A percentile compares a stretch with the other conserved stretches of the same genome.
phyloP scores from a whole-genome alignment of 2,113 vertebrate genomes.

The Sciurus niger region DNA sequence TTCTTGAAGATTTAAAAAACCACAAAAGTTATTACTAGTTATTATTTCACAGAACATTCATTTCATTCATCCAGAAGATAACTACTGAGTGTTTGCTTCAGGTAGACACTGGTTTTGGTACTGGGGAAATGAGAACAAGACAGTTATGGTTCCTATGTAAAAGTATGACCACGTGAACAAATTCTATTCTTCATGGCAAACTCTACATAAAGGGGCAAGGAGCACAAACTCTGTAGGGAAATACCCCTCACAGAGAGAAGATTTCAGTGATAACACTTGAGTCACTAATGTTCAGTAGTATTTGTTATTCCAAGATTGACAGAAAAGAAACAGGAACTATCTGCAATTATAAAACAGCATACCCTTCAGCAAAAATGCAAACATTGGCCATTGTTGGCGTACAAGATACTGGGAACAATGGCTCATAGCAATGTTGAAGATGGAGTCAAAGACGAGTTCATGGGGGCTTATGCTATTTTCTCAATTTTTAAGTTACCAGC shows the following conservation, averaged over 20 bases:
- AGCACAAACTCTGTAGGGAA: background rate
- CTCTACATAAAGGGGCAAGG: background rate
- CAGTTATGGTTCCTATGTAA: background rate
- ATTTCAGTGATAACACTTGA: background rate
- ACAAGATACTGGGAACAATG: background rate
- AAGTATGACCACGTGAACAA: background rate
- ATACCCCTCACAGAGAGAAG: background rate
- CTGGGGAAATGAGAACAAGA: background rate
- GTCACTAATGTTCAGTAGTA: background rate
- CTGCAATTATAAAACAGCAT: background rate
- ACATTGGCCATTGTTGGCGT: background rate
- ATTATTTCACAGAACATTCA: background rate
- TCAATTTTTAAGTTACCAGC: constrained; percentile 20
- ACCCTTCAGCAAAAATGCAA: background rate
- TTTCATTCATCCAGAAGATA: background rate
- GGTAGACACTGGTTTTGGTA: background rate
- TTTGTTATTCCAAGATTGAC: background rate
- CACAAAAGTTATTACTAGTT: background rate
- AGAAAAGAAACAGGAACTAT: background rate
- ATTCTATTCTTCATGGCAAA: background rate
- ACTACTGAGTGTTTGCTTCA: background rate
- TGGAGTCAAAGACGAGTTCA: background rate
- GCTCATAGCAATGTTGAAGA: background rate
- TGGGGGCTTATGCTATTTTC: background rate
- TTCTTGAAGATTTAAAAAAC: background rate